Base-by-base conservation (phyloP, 2,113 vertebrate species). In the Diadophis punctatus region DNA sequence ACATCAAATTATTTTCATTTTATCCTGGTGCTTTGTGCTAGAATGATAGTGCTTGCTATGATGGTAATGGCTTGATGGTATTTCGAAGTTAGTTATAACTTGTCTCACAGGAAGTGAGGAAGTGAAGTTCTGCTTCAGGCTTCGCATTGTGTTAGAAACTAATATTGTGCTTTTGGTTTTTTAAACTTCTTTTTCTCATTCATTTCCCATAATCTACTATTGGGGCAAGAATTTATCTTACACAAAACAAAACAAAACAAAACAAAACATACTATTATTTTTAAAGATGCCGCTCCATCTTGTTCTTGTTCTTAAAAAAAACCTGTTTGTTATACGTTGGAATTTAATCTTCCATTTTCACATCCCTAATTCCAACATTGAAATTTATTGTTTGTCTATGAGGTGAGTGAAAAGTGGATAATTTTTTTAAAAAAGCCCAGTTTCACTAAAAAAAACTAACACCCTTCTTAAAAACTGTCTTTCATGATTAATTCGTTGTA, bases 401-500 rank as follows among this genome's bases (percentile, higher is more conserved):
- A 94, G 94, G 90, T 93, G 90, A 87, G 92, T 87, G 93, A 93
- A 93, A 93, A 87, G 85, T 68, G n/a, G 95, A 92, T 30, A 46
- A 92, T 97, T n/a, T n/a, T n/a, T n/a, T 94, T 34, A 94, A 87
- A 58, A 92, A 55, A 14, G 48, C 93, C 80, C 90, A 30, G 1
- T 89, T 95, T 20, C 9, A 94, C 95, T 91, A 68, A 85, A 95
- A 93, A 90, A 51, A 95, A 1, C n/a, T n/a, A 68, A 63, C 5
- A n/a, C 0, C 60, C 92, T 89, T 95, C 94, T 96, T 93, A 95
- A 93, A 91, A 94, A 90, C 86, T 95, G 43, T 93, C 90, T 51
- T 92, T 95, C 94, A 96, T 96, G 94, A 97, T 96, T 97, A 95
- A 96, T 94, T 96, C 94, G 92, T 95, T 92, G 93, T 93, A 92